Conservation (phyloP, 2,888 invertebrate genomes). For the Abrostola tripartita region DNA sequence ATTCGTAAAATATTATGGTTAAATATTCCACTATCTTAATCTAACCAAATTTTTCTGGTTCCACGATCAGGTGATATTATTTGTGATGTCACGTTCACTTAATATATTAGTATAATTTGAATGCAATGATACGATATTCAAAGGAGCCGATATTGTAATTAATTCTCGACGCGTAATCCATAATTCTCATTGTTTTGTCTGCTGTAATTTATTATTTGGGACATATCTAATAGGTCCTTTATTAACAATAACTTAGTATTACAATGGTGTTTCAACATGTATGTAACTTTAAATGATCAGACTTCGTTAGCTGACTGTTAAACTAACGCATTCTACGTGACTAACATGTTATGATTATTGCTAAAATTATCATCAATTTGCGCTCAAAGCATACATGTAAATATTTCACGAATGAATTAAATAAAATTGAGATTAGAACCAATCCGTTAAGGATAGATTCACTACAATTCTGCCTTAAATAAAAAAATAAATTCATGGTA, state of each 20-base stretch:
- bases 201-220: slow-evolving; percentile 43
- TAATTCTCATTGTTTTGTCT: slow-evolving; percentile 31
- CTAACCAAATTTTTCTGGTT: background rate
- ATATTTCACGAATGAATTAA: too few species aligned
- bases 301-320: slow-evolving; percentile 21
- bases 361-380: too few species aligned
- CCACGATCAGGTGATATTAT: slow-evolving; percentile 24
- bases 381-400: too few species aligned
- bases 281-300: slow-evolving; percentile 28
- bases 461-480: too few species aligned
- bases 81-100: slow-evolving; percentile 18
- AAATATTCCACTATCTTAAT: background rate
- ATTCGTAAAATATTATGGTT: too few species aligned
- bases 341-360: too few species aligned
- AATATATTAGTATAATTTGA: slow-evolving; percentile 25
- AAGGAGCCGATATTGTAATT: slow-evolving; percentile 33
- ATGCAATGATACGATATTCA: slow-evolving; percentile 29
- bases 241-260: slow-evolving; percentile 36
- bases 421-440: too few species aligned
- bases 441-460: too few species aligned
- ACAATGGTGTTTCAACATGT: slow-evolving; percentile 18
- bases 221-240: slow-evolving; percentile 23
- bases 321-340: background rate
- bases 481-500: too few species aligned
- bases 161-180: slow-evolving; percentile 43